Conservation (phyloP, 1,140 invertebrate species). For the Rhopalosiphum maidis region DNA sequence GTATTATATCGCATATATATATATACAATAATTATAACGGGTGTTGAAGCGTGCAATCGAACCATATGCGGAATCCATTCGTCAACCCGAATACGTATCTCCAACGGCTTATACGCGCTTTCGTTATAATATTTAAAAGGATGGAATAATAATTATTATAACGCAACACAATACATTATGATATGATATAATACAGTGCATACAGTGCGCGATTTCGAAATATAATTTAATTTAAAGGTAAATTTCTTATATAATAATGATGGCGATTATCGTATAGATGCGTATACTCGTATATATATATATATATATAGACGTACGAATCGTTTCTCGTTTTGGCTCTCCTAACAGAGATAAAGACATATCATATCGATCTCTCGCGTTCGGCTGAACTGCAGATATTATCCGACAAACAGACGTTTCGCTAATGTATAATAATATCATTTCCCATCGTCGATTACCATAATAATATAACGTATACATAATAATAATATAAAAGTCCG, state of each 20-base stretch:
- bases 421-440: background rate
- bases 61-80: slow-evolving; percentile 14
- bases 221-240: too few species aligned
- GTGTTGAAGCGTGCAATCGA: background rate
- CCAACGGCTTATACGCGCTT: background rate
- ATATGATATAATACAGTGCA: background rate
- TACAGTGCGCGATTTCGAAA: background rate
- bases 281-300: background rate
- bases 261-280: too few species aligned
- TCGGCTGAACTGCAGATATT: too few species aligned
- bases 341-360: background rate
- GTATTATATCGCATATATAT: too few species aligned
- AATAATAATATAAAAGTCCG: background rate
- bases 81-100: background rate
- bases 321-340: background rate
- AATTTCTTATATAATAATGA: too few species aligned
- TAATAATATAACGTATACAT: background rate
- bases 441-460: background rate
- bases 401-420: background rate
- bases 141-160: too few species aligned
- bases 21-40: background rate
- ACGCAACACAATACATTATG: background rate
- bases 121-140: background rate
- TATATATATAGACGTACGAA: background rate
- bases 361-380: background rate